Percentiles rank a stretch among this genome's conserved stretches.
These are phyloP conservation scores for Andrena cerasifolii DNA, from an alignment of 1,140 invertebrate species.

Conservation along the genomic window DNA sequence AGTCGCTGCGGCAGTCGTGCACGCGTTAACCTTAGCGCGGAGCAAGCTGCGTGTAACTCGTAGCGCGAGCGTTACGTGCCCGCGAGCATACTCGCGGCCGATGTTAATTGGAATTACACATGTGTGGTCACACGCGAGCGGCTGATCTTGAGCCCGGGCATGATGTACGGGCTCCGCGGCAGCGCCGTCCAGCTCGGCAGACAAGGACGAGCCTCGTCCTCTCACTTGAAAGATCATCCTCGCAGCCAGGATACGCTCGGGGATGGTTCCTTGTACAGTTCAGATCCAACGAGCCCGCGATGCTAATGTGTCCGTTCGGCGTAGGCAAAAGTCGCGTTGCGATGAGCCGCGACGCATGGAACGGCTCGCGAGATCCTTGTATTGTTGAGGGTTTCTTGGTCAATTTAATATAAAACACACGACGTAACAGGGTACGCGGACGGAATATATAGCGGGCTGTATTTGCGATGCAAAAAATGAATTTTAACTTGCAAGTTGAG, in stretches of 20 bases:
- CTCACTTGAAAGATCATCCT: constrained; percentile 68
- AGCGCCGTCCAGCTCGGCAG: constrained; percentile 42
- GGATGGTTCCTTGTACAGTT: constrained; percentile 45
- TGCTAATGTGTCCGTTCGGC: constrained; percentile 2
- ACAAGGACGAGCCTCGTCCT: constrained; percentile 65
- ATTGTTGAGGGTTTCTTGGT: too few relatives aligned
- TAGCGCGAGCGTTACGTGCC: constrained; percentile 33
- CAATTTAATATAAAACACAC: too few relatives aligned
- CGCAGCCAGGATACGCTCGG: constrained; percentile 36
- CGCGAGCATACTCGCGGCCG: constrained; percentile 4
- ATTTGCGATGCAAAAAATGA: too few relatives aligned
- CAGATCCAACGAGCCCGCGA: neutral
- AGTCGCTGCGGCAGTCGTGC: constrained; percentile 35
- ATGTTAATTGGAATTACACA: constrained; percentile 71
- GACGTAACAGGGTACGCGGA: too few relatives aligned
- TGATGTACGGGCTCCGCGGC: constrained; percentile 52
- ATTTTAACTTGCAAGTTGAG: too few relatives aligned
- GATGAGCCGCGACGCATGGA: neutral
- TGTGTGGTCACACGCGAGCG: constrained; percentile 65
- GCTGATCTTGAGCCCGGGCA: constrained; percentile 62
- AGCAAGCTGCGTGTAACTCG: constrained; percentile 56
- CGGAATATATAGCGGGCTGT: too few relatives aligned
- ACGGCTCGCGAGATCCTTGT: too few relatives aligned
- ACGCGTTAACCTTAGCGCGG: constrained; percentile 57
- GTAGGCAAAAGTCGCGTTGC: constrained; percentile 2